These are phyloP conservation scores for Plecturocebus donacophilus DNA, from an alignment of 2,113 vertebrate species.

Conservation along the genomic window DNA sequence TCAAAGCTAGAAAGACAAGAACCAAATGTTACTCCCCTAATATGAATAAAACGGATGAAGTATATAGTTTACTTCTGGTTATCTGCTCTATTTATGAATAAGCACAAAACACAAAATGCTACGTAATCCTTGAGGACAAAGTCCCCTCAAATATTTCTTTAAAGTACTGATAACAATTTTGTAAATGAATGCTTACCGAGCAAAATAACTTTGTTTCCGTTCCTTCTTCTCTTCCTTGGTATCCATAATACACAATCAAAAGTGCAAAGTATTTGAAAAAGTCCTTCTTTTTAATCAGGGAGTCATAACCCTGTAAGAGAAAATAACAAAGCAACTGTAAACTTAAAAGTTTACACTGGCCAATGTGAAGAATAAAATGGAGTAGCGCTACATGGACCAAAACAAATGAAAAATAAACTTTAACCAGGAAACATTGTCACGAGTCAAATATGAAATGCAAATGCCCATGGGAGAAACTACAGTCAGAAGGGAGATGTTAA, in stretches of 20 bases:
- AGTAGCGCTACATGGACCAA: background rate
- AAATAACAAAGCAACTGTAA: conserved; percentile 61
- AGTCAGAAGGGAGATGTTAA: background rate
- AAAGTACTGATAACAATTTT: conserved; percentile 45
- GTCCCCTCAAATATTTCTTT: conserved; percentile 28
- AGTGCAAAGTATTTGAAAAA: conserved; percentile 62
- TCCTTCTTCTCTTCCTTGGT: conserved; percentile 90
- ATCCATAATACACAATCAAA: conserved; percentile 83
- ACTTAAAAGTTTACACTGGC: conserved; percentile 20
- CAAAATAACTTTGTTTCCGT: conserved; percentile 88
- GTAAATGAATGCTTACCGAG: conserved; percentile 83
- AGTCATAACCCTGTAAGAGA: conserved; percentile 80
- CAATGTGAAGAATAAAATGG: conserved; percentile 45
- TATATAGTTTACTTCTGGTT: background rate
- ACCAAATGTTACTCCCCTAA: background rate
- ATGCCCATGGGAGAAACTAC: background rate
- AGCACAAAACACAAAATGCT: conserved; percentile 43
- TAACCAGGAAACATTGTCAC: conserved; percentile 56
- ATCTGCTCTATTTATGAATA: conserved; percentile 27
- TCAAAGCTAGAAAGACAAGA: background rate
- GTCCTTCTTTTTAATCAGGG: conserved; percentile 70
- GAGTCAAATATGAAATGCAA: conserved; percentile 31
- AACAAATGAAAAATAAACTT: conserved; percentile 77
- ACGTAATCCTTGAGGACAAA: conserved; percentile 40
- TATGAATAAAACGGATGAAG: background rate